Evolutionary conservation across 2,797 vertebrate genomes (phyloP), one percentile per base, ranked within the genome.

Genomic region (Parauchenoglanis ngamensis): DNA sequence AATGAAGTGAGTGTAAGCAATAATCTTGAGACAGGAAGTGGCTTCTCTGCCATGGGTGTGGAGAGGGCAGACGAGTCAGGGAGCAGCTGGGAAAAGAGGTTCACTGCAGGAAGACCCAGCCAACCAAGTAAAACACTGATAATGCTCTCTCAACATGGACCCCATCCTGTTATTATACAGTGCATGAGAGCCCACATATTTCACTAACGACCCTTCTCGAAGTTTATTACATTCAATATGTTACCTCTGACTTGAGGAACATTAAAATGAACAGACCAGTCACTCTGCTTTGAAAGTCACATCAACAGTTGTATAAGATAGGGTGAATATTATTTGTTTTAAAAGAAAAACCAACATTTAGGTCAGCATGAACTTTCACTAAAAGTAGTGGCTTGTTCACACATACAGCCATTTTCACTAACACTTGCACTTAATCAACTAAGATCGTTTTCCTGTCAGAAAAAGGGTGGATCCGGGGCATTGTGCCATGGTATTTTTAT

Each of bases 81-180:
- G 82, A 79, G 84, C 96, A 96, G 95, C 95, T 95, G 92, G 93
- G 89, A 91, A 90, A 4, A 90, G 92, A 90, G 87, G 89, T 75
- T 57, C 76, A 57, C 86, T 87, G 63, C 95, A 95, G 96, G 96
- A 96, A 96, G 93, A 91, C 91, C 91, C 93, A 91, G 92, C 67
- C 92, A 91, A 93, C 88, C 91, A 88, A 95, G 90, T 89, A 93
- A 94, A 95, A 95, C 93, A 95, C 92, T 92, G 95, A 96, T 95
- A 96, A 93, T 91, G 89, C 88, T 91, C 91, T 92, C 92, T 90
- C 93, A 93, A 94, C 94, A 91, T 88, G 77, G 89, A 90, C 93
- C 90, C 92, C 94, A 95, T 96, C 96, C 96, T 96, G 96, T 96
- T 96, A 96, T 96, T 92, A 93, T 49, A 89, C 85, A 12, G 70